Conservation (phyloP, 2,113 vertebrate genomes). For the Euleptes europaea region DNA sequence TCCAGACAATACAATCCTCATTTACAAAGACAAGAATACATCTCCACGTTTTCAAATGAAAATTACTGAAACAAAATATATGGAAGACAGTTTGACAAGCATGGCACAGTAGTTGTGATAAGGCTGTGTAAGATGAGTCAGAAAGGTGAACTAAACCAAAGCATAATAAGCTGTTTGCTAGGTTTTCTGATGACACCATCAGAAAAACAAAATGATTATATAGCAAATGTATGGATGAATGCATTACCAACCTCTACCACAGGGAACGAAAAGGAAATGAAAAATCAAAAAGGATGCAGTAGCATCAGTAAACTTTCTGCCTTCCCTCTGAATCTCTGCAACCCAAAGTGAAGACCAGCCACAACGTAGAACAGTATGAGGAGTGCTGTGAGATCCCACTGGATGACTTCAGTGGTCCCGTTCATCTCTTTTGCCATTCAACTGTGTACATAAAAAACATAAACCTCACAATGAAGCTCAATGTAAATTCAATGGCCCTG, state of each 20-base stretch:
- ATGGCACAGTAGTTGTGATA: background rate
- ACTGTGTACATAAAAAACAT: no score
- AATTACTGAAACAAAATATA: background rate
- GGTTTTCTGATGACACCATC: background rate
- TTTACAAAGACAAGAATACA: background rate
- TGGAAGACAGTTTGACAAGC: background rate
- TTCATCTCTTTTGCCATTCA: no score
- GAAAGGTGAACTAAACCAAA: background rate
- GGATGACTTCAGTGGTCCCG: no score
- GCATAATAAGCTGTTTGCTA: background rate
- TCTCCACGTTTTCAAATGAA: no score
- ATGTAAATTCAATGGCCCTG: no score
- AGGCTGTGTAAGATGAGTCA: background rate
- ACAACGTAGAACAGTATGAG: no score
- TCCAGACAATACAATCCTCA: background rate
- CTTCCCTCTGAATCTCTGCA: background rate
- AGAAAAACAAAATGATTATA: background rate
- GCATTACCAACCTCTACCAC: accelerated
- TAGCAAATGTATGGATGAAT: background rate
- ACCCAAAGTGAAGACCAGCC: background rate
- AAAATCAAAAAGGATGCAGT: background rate
- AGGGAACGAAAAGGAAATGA: background rate
- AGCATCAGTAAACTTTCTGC: background rate
- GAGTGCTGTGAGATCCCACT: background rate
- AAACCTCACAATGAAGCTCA: no score